Base-by-base conservation (phyloP, 2,113 vertebrate genomes). In the Pelmatolapia mariae region DNA sequence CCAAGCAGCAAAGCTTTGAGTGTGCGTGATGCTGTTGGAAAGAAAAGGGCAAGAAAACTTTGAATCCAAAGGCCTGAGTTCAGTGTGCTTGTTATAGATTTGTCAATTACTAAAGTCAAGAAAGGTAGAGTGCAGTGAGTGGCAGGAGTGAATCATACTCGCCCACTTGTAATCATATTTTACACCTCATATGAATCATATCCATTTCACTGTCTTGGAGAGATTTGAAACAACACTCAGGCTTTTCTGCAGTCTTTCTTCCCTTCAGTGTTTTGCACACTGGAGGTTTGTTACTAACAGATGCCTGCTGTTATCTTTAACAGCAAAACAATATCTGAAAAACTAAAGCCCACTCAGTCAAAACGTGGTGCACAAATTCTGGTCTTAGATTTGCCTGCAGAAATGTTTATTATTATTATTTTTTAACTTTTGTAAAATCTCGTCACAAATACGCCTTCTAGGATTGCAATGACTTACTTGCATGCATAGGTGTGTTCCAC, bases 1-100 rank as follows among this genome's bases (percentile, higher is more conserved):
- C 92, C 89, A 1, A 93, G 63, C 26, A 91, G 73, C 54, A 93
- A 73, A 22, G 92, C 63, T 53, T 57, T 87, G 2, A 93, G 85
- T 7, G 57, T 3, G 8, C 8, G 8, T 26, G 59, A 38, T 22
- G 29, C 80, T 54, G 33, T 6, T 33, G 22, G 8, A 86, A 40
- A 40, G 8, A 71, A n/a, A 84, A 50, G 8, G 6, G 13, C 31
- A 57, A 84, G 19, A 47, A 12, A 86, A n/a, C 31, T 36, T 86
- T 84, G 29, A 73, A n/a, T 68, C n/a, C 56, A 24, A n/a, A 38
- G 4, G 18, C 78, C 61, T 76, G 24, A 78, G 24, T 78, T 19
- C 66, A n/a, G 15, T 19, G 4, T 18, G 7, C 52, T 47, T 3
- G 5, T 83, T 63, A 40, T 10, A 63, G 26, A 3, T 15, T 71